phyloP scores from a whole-genome alignment of 2,797 vertebrate species.

The Nannoperca obscura region DNA sequence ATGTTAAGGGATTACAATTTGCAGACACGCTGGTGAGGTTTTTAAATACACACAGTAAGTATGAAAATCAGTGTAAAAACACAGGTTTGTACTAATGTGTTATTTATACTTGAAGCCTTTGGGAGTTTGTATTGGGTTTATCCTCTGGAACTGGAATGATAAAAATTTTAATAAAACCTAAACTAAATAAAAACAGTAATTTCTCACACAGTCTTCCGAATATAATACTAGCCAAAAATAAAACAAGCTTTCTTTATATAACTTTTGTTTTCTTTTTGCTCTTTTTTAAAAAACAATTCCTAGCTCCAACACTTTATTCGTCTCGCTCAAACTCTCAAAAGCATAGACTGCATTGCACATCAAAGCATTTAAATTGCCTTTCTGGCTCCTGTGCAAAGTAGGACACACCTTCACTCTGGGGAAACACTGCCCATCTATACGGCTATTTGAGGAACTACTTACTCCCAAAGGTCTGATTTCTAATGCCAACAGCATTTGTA shows the following conservation, averaged over 20 bases:
- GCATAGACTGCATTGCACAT: constrained; percentile 38
- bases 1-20: neutral
- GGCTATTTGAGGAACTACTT: constrained; percentile 69
- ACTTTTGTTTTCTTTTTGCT: neutral
- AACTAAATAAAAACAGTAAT: neutral
- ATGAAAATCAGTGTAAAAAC: constrained; percentile 21
- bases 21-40: neutral
- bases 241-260: neutral
- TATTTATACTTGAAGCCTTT: constrained; percentile 17
- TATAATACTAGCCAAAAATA: constrained; percentile 7
- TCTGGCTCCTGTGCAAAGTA: constrained; percentile 55
- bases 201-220: constrained; percentile 16
- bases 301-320: constrained; percentile 14
- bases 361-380: constrained; percentile 55
- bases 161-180: constrained; percentile 7
- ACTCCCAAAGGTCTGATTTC: constrained; percentile 64
- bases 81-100: constrained; percentile 14
- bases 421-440: constrained; percentile 63
- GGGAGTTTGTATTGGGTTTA: constrained; percentile 30
- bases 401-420: constrained; percentile 66
- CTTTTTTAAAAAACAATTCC: constrained; percentile 22
- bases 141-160: constrained; percentile 16
- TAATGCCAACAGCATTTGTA: constrained; percentile 69
- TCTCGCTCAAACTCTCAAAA: constrained; percentile 21
- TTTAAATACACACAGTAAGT: neutral